Percentiles rank a stretch among this genome's conserved stretches.
phyloP scores from a whole-genome alignment of 2,888 invertebrate species.

The Limulus polyphemus region DNA sequence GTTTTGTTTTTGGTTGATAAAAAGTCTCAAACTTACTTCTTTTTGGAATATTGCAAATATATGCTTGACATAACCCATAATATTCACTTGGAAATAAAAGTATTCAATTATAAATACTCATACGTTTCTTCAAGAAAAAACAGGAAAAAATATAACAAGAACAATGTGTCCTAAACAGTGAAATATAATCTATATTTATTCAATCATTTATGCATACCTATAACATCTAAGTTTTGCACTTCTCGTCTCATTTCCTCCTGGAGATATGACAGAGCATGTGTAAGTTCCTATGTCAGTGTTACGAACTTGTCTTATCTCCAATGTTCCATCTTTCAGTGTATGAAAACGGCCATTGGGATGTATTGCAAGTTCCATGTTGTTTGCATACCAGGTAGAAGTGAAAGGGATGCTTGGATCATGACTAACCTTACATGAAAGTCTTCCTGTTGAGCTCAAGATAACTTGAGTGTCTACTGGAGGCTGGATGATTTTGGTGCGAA shows the following conservation, averaged over 20 bases:
- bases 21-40: too few relatives aligned
- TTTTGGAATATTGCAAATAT: too few relatives aligned
- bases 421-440: conserved; percentile 84
- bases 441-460: conserved; percentile 80
- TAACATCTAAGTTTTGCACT: conserved; percentile 71
- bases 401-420: conserved; percentile 77
- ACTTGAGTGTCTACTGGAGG: conserved; percentile 80
- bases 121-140: too few relatives aligned
- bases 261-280: conserved; percentile 70
- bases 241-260: conserved; percentile 85
- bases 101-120: too few relatives aligned
- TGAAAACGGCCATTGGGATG: conserved; percentile 28
- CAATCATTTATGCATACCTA: conserved; percentile 39
- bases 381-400: conserved; percentile 76
- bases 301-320: conserved; percentile 60
- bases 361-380: conserved; percentile 45
- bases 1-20: too few relatives aligned
- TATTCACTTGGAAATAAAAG: too few relatives aligned
- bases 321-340: conserved; percentile 59
- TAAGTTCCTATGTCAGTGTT: conserved; percentile 82
- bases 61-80: too few relatives aligned
- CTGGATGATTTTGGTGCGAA: conserved; percentile 81
- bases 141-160: too few relatives aligned
- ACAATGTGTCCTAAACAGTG: too few relatives aligned
- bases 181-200: too few relatives aligned